phyloP scores from a whole-genome alignment of 92 coral and sea anemone genomes.

The Zoanthus gigantus region DNA sequence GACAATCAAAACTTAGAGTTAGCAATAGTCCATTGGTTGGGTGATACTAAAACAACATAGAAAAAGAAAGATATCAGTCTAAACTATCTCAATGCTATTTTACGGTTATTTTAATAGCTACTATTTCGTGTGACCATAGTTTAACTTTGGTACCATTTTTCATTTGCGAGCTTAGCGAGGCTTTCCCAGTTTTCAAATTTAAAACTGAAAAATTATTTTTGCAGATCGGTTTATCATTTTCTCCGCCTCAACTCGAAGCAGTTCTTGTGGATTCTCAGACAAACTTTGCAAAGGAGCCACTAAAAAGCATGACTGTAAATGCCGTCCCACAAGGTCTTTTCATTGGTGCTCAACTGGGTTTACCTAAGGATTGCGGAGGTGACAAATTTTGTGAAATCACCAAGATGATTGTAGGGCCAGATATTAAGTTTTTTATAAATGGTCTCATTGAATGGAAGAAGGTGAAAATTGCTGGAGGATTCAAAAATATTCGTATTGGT shows the following conservation, averaged over 20 bases:
- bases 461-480: constrained; percentile 80
- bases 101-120: too few relatives aligned
- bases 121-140: too few relatives aligned
- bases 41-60: too few relatives aligned
- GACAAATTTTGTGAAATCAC: constrained; percentile 88
- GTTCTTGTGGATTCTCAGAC: constrained; percentile 57
- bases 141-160: too few relatives aligned
- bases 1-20: too few relatives aligned
- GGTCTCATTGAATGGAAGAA: constrained; percentile 85
- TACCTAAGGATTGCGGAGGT: constrained; percentile 95
- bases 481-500: constrained; percentile 79
- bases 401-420: constrained; percentile 92
- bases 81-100: too few relatives aligned
- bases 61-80: too few relatives aligned
- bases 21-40: too few relatives aligned
- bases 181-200: too few relatives aligned
- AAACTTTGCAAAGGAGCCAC: constrained; percentile 78
- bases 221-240: constrained; percentile 87
- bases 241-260: constrained; percentile 74
- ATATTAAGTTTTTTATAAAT: constrained; percentile 76
- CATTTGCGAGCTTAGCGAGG: too few relatives aligned
- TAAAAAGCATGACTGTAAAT: constrained; percentile 58
- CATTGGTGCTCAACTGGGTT: constrained; percentile 81
- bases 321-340: constrained; percentile 69
- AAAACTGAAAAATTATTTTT: neutral